Conservation (phyloP, 2,113 vertebrate genomes). For the Chamaea fasciata region DNA sequence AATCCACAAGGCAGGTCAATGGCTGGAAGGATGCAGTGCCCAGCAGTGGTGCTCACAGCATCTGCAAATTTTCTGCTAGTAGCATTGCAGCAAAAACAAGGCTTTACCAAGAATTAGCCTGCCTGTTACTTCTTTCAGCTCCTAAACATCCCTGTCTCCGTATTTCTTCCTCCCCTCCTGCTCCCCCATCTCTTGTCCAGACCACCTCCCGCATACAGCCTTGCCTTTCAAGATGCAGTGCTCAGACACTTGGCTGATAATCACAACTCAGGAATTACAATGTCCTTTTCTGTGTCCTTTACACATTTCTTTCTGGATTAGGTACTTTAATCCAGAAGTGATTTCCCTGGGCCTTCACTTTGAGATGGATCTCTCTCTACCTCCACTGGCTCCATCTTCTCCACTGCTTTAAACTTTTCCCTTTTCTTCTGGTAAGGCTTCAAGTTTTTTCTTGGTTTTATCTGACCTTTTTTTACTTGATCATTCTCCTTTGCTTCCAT, state of each 20-base stretch:
- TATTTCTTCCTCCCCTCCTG: not conserved
- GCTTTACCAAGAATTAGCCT: not conserved
- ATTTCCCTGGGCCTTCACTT: not conserved
- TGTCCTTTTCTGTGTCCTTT: not conserved
- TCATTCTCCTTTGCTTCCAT: not conserved
- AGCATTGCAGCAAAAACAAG: not conserved
- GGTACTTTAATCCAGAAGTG: not conserved
- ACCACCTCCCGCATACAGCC: not conserved
- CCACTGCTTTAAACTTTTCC: not conserved
- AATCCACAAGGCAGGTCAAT: not conserved
- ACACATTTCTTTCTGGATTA: not conserved
- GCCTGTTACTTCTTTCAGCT: not conserved
- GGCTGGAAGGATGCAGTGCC: not conserved
- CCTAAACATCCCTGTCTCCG: not conserved
- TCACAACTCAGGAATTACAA: not conserved
- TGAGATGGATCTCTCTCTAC: not conserved
- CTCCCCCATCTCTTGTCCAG: not conserved
- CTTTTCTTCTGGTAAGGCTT: not conserved
- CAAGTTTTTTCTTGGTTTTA: not conserved
- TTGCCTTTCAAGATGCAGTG: not conserved
- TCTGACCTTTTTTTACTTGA: not conserved
- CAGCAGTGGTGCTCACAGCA: not conserved
- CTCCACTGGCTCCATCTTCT: not conserved
- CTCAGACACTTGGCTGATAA: not conserved
- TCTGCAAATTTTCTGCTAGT: not conserved